A percentile compares a stretch with the other conserved stretches of the same genome.
Evolutionary conservation across 2,113 vertebrate species (phyloP).

Genomic region (Budorcas taxicolor): DNA sequence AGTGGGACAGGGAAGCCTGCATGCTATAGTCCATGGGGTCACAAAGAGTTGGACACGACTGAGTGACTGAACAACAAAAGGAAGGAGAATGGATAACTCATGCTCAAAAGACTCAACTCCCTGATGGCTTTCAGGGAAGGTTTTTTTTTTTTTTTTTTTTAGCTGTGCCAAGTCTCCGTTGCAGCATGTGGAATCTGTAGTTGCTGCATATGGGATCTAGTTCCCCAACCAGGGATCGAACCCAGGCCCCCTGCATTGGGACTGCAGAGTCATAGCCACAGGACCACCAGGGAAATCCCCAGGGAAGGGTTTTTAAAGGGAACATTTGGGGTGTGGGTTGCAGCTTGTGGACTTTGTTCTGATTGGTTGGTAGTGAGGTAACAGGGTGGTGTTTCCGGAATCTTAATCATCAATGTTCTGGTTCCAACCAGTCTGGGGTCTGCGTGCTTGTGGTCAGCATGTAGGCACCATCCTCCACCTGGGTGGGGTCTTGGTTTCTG

Average conservation of each 20-base stretch:
- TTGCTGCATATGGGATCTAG: not conserved
- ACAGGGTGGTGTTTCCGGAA: not conserved
- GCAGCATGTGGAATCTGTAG: not conserved
- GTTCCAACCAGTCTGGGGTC: not conserved
- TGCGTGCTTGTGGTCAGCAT: not conserved
- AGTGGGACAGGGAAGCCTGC: not conserved
- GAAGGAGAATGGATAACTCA: not conserved
- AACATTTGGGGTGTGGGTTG: not conserved
- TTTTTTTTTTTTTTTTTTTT: not conserved
- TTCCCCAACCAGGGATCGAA: not conserved
- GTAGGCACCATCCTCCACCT: not conserved
- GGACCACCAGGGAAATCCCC: not conserved
- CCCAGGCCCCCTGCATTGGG: rapidly evolving
- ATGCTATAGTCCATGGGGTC: not conserved
- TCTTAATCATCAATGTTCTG: not conserved
- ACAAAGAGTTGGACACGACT: not conserved
- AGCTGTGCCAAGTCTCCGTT: rapidly evolving
- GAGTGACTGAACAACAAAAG: not conserved
- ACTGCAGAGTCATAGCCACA: not conserved
- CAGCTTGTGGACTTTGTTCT: not conserved
- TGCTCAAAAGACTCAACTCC: not conserved
- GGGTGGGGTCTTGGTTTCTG: not conserved
- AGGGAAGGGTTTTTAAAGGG: not conserved
- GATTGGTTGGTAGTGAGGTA: not conserved
- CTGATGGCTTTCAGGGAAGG: not conserved